Percentiles rank a stretch among this genome's conserved stretches.
Conservation (phyloP, 2,113 vertebrate genomes). For the Rhineura floridana region DNA sequence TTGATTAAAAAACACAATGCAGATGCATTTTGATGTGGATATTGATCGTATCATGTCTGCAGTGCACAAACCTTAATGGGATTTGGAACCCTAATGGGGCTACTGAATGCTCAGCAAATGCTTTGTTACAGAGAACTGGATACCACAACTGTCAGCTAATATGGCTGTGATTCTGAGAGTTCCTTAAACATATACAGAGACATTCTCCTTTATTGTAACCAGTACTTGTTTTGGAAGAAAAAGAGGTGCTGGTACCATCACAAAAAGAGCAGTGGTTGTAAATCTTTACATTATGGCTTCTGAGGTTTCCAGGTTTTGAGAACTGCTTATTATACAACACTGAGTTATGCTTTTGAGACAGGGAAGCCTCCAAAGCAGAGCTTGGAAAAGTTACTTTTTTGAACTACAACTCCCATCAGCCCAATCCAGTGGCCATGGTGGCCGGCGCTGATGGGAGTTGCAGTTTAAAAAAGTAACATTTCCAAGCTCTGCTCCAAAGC, state of each 20-base stretch:
- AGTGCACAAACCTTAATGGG: not conserved
- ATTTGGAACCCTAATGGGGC: not conserved
- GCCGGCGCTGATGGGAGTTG: too few relatives aligned
- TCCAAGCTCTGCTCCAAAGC: too few relatives aligned
- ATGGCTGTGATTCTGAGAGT: not conserved
- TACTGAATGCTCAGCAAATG: not conserved
- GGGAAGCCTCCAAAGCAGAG: not conserved
- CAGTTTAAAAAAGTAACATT: too few relatives aligned
- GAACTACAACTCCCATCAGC: too few relatives aligned
- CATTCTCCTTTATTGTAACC: not conserved
- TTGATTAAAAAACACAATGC: not conserved
- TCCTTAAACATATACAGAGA: not conserved
- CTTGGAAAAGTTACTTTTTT: too few relatives aligned
- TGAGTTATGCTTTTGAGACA: not conserved
- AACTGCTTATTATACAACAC: too few relatives aligned
- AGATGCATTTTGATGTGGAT: slow-evolving; percentile 26
- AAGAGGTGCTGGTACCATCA: too few relatives aligned
- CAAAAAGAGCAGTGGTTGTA: too few relatives aligned
- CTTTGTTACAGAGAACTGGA: not conserved
- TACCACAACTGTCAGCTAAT: not conserved
- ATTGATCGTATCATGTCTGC: not conserved
- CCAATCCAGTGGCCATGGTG: too few relatives aligned
- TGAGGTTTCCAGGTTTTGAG: not conserved
- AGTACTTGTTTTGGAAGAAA: too few relatives aligned
- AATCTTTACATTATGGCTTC: not conserved